Evolutionary conservation across 1,140 invertebrate species (phyloP).

Genomic region (Pogonomyrmex barbatus): DNA sequence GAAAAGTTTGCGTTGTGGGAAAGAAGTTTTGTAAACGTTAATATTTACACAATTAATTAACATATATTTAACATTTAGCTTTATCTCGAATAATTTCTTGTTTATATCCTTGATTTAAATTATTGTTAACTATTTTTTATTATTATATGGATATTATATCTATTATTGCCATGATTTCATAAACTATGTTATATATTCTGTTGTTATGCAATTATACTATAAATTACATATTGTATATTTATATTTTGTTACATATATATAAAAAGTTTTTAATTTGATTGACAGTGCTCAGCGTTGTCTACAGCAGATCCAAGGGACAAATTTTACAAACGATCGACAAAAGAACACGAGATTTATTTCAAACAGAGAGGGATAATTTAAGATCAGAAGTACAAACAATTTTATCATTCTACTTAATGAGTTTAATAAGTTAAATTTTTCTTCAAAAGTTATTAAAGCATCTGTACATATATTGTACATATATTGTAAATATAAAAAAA

Average conservation of each 20-base stretch:
- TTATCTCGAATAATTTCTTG: too few species aligned
- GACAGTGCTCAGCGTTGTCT: slow-evolving; percentile 65
- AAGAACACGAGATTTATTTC: slow-evolving; percentile 67
- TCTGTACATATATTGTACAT: too few species aligned
- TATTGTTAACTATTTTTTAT: neutral
- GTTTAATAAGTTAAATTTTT: neutral
- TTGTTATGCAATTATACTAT: neutral
- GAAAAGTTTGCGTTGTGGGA: too few species aligned
- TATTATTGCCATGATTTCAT: slow-evolving; percentile 19
- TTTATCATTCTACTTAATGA: neutral
- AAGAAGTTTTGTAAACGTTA: too few species aligned
- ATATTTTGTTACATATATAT: neutral
- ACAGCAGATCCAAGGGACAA: slow-evolving; percentile 73
- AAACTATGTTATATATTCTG: neutral
- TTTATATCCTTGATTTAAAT: too few species aligned
- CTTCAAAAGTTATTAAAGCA: neutral
- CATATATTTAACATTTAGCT: too few species aligned
- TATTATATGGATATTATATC: neutral
- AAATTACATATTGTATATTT: neutral
- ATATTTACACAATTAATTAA: too few species aligned
- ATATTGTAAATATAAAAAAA: neutral
- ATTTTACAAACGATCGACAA: slow-evolving; percentile 70
- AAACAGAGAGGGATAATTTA: slow-evolving; percentile 70
- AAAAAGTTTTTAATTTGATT: slow-evolving; percentile 20
- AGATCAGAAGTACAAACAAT: neutral